A percentile compares a stretch with the other conserved stretches of the same genome.
Evolutionary conservation across 2,888 invertebrate species (phyloP).

Genomic region (Biston stratarius): DNA sequence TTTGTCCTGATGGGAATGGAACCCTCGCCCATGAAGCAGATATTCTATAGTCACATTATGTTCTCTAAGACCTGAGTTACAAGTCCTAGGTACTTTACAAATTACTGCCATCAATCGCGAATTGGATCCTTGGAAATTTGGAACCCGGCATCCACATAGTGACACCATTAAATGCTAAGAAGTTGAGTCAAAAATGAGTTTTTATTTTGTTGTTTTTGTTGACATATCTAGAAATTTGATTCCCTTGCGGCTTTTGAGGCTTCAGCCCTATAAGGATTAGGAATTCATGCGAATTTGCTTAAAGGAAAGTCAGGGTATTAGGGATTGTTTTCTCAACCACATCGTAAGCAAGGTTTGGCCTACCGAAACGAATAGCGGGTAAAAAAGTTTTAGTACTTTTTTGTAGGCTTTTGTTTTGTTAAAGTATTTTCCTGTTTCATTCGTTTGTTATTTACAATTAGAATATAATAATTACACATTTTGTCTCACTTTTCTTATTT

Average conservation of each 20-base stretch:
- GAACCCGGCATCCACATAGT: too few species aligned
- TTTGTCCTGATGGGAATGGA: too few species aligned
- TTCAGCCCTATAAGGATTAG: slow-evolving; percentile 76
- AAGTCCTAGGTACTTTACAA: too few species aligned
- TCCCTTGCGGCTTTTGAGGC: slow-evolving; percentile 65
- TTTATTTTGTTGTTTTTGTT: not conserved
- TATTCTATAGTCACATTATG: too few species aligned
- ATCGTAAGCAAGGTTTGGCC: slow-evolving; percentile 65
- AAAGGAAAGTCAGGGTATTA: slow-evolving; percentile 74
- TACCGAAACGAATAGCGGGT: slow-evolving; percentile 63
- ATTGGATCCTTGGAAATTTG: too few species aligned
- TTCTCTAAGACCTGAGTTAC: too few species aligned
- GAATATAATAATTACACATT: slow-evolving; percentile 4
- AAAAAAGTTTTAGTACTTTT: slow-evolving; percentile 33
- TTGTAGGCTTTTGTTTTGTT: slow-evolving; percentile 22
- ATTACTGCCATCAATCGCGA: too few species aligned
- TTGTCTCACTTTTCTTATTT: not conserved
- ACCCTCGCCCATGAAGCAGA: not conserved
- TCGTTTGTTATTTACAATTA: slow-evolving; percentile 3
- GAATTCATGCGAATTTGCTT: slow-evolving; percentile 79
- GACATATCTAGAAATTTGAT: slow-evolving; percentile 61
- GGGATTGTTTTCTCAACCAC: slow-evolving; percentile 77
- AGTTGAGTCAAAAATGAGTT: too few species aligned
- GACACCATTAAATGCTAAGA: too few species aligned
- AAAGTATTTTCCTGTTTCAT: slow-evolving; percentile 18